phyloP scores from a whole-genome alignment of 2,888 invertebrate genomes.

The Molanna angustata region DNA sequence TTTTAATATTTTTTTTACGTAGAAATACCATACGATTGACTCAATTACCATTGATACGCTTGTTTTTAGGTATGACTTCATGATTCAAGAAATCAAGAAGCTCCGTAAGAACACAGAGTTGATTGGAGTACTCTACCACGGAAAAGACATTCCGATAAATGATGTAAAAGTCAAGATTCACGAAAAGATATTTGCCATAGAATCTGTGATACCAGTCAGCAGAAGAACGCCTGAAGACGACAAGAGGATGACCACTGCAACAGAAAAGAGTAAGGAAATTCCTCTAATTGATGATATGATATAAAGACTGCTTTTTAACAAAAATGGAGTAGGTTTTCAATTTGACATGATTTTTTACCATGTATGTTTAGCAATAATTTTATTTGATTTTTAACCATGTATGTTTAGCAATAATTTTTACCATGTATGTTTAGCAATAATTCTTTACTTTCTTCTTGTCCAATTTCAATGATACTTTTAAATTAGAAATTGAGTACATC shows the following conservation, averaged over 20 bases:
- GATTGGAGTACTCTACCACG: constrained; percentile 59
- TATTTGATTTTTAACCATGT: no score
- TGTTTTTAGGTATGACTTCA: constrained; percentile 54
- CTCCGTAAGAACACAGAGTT: constrained; percentile 45
- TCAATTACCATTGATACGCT: background rate
- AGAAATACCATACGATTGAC: background rate
- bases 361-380: no score
- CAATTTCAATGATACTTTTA: no score
- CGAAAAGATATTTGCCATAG: constrained; percentile 67
- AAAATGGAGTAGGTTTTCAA: no score
- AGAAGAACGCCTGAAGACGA: constrained; percentile 49
- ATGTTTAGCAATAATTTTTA: background rate
- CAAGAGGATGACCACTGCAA: constrained; percentile 39
- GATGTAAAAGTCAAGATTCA: constrained; percentile 57
- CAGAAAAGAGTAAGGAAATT: constrained; percentile 43
- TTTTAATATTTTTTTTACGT: background rate
- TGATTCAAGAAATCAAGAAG: constrained; percentile 50
- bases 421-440: background rate
- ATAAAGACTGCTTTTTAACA: no score
- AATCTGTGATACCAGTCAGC: constrained; percentile 48
- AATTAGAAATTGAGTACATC: no score
- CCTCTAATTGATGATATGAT: no score
- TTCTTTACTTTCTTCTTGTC: background rate
- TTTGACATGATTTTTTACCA: no score
- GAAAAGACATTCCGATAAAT: constrained; percentile 55